Evolutionary conservation across 2,113 vertebrate genomes (phyloP).

Genomic region (Arenaria interpres): DNA sequence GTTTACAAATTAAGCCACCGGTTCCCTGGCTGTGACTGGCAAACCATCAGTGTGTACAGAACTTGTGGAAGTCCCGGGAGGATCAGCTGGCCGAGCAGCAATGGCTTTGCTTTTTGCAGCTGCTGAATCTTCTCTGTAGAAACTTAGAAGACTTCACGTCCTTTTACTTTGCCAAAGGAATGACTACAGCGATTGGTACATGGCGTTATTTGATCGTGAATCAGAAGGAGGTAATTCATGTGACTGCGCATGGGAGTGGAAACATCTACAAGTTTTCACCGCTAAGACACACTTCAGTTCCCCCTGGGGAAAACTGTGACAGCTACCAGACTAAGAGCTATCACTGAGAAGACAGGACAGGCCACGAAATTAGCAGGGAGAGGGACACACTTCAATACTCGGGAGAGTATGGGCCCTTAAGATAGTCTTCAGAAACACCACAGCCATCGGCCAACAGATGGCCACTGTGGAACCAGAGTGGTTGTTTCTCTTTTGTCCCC

Average conservation of each 20-base stretch:
- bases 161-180: neutral
- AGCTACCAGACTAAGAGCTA: neutral
- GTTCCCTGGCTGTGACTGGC: neutral
- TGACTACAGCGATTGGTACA: neutral
- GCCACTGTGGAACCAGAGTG: neutral
- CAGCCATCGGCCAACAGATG: neutral
- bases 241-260: neutral
- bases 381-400: neutral
- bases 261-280: neutral
- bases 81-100: neutral
- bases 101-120: neutral
- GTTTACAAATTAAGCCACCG: conserved; percentile 3
- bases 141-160: neutral
- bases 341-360: neutral
- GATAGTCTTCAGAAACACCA: neutral
- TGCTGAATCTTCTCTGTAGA: neutral
- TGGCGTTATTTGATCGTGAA: neutral
- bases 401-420: neutral
- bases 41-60: neutral
- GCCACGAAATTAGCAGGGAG: neutral
- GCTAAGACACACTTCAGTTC: neutral
- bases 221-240: neutral
- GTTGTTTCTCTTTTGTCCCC: neutral
- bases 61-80: neutral
- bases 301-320: neutral